Evolutionary conservation across 2,888 invertebrate species (phyloP).

Genomic region (Actias luna): DNA sequence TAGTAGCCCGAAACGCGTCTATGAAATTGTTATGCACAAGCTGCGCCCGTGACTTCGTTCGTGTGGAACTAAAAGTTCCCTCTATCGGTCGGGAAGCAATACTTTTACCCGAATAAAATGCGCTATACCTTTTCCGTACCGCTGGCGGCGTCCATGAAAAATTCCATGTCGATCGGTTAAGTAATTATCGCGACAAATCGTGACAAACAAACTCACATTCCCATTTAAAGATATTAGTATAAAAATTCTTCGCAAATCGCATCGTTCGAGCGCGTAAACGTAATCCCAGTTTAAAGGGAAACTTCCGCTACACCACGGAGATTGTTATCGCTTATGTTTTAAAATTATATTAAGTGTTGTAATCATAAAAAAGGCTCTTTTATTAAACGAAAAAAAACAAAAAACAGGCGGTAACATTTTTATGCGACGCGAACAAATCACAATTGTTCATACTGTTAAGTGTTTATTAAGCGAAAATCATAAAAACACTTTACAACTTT

Average conservation of each 20-base stretch:
- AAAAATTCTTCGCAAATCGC: not conserved
- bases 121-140: too few relatives aligned
- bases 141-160: too few relatives aligned
- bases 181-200: too few relatives aligned
- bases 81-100: too few relatives aligned
- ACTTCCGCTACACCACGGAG: not conserved
- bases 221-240: not conserved
- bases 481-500: not conserved
- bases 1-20: too few relatives aligned
- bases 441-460: not conserved
- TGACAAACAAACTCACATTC: too few relatives aligned
- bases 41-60: too few relatives aligned
- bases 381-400: too few relatives aligned
- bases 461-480: not conserved
- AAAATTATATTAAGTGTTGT: conserved; percentile 5
- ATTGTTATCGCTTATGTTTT: conserved; percentile 4
- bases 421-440: conserved; percentile 8
- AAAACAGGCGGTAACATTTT: not conserved
- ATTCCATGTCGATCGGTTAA: too few relatives aligned
- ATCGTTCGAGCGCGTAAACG: not conserved
- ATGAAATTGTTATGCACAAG: too few relatives aligned
- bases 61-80: too few relatives aligned
- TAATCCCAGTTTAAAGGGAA: not conserved
- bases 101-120: too few relatives aligned
- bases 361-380: conserved; percentile 1